These are phyloP conservation scores for Sinocyclocheilus rhinocerous DNA, from an alignment of 2,113 vertebrate genomes.

Conservation along the genomic window DNA sequence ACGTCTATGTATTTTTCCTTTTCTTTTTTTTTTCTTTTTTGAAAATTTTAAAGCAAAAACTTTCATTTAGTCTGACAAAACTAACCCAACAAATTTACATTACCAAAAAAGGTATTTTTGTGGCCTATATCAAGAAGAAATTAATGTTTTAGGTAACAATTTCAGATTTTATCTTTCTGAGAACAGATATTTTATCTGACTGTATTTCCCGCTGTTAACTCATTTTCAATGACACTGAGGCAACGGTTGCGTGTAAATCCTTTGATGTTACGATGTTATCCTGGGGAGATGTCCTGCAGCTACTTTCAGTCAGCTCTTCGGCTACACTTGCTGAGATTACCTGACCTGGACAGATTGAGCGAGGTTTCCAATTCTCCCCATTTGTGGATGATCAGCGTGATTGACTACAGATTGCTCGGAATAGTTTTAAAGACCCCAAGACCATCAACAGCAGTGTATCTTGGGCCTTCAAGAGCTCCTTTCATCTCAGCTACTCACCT, in stretches of 20 bases:
- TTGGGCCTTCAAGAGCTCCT: not conserved
- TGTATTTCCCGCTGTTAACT: not conserved
- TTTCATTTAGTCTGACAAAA: not conserved
- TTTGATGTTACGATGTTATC: slow-evolving; percentile 26
- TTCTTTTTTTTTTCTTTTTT: not conserved
- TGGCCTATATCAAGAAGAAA: not conserved
- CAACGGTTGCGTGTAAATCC: not conserved
- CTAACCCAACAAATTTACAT: not conserved
- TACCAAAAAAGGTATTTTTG: not conserved
- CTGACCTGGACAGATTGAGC: not conserved
- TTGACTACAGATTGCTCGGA: slow-evolving; percentile 6
- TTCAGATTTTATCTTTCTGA: not conserved
- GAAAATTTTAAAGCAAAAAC: not conserved
- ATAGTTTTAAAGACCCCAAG: not conserved
- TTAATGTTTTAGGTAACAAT: not conserved
- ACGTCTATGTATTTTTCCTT: too few species aligned
- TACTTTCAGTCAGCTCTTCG: not conserved
- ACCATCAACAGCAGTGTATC: not conserved
- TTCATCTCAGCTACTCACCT: slow-evolving; percentile 15
- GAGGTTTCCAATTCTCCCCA: not conserved
- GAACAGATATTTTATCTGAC: not conserved
- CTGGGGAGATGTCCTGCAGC: not conserved
- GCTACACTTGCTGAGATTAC: slow-evolving; percentile 6
- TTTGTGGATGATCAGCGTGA: not conserved
- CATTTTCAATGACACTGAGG: slow-evolving; percentile 37